A percentile compares a stretch with the other conserved stretches of the same genome.
phyloP scores from a whole-genome alignment of 2,113 vertebrate species.

The Muntiacus reevesi region DNA sequence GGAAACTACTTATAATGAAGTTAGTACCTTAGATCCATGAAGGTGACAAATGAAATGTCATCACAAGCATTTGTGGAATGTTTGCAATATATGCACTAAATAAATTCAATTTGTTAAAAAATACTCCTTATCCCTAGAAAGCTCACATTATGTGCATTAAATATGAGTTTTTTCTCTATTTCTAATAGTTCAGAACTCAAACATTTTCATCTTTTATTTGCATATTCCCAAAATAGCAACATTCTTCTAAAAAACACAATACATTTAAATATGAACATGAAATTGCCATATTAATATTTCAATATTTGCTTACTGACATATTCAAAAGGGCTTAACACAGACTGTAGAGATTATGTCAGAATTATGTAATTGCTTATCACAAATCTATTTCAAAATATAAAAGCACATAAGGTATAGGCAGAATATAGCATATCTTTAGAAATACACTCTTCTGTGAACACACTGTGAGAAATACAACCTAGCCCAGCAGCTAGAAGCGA shows the following conservation, averaged over 20 bases:
- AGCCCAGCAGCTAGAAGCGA: not conserved
- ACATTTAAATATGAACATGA: not conserved
- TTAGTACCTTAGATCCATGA: not conserved
- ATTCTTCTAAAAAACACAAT: not conserved
- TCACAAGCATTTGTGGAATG: not conserved
- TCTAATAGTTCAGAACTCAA: not conserved
- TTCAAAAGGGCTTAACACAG: not conserved
- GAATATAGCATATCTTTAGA: not conserved
- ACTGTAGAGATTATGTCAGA: not conserved
- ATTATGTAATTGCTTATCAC: not conserved
- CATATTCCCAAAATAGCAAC: not conserved
- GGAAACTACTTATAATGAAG: not conserved
- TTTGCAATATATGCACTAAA: not conserved
- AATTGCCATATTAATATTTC: not conserved
- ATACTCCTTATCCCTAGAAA: not conserved
- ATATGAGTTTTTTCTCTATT: not conserved
- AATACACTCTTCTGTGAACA: not conserved
- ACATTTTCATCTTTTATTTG: not conserved
- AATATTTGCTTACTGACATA: constrained; percentile 34
- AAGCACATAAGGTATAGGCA: not conserved
- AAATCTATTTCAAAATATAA: not conserved
- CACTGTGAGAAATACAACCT: not conserved
- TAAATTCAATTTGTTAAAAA: not conserved
- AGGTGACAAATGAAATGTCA: not conserved
- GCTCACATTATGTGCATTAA: not conserved